Evolutionary conservation across 2,113 vertebrate species (phyloP), one percentile per base, ranked within the genome.

Genomic region (Erpornis zantholeuca): DNA sequence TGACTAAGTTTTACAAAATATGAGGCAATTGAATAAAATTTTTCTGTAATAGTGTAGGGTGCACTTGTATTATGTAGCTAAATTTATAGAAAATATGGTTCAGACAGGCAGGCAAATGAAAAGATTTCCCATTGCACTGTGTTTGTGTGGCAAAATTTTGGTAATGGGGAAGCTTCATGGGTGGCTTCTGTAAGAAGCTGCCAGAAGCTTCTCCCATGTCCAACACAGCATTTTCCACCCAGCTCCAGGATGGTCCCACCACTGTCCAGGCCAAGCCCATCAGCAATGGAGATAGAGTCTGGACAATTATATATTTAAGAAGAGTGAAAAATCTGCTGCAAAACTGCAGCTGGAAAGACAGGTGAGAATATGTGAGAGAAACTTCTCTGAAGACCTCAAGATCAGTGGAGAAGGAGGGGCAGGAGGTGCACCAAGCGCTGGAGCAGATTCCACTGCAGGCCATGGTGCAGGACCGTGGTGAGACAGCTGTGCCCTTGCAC

Each of bases 341-440:
- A 71, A 64, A 49, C 2, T 49, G 35, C 29, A 56, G 13, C 65
- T 63, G 65, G 35, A 88, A 13, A 71, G 7, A 63, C 9, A 5
- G 35, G 11, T 27, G 29, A 42, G 24, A 35, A 35, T 35, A 15
- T 49, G 33, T 45, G 38, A 29, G 6, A 71, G 35, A 64, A 80
- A 22, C 7, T 8, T 25, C 25, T 42, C 22, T 71, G n/a, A 35
- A 56, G 35, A 64, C 11, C 10, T 11, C 0, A 2, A 64, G 29
- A 21, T 29, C 65, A 31, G 12, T 21, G 65, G 11, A 71, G 21
- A n/a, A 64, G 42, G 31, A 40, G 29, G 21, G 49, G 11, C 13
- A 56, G 57, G 49, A 42, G 24, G 1, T 49, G 20, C 1, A 11
- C 15, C n/a, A 35, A 4, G 25, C 0, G 0, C 33, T 4, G 3